A percentile compares a stretch with the other conserved stretches of the same genome.
Conservation (phyloP, 2,113 vertebrate species). For the Ovis canadensis region DNA sequence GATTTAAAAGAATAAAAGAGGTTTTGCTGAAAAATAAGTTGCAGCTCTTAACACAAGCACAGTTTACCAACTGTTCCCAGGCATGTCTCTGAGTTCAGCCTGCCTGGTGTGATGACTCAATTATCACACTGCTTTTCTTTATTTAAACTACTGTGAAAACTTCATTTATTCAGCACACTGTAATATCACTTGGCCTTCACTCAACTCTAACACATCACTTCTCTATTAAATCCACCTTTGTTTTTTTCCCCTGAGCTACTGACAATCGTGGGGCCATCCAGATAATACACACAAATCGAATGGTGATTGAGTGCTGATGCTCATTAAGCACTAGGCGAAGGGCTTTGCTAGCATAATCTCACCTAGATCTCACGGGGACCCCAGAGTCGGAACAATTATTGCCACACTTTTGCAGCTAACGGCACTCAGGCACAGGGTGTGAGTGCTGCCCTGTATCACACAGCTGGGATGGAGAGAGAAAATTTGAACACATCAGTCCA, state of each 20-base stretch:
- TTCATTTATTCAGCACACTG: not conserved
- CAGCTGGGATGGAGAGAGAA: not conserved
- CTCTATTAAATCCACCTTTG: not conserved
- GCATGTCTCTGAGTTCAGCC: not conserved
- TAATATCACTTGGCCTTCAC: not conserved
- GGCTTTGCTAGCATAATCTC: not conserved
- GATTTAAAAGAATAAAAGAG: not conserved
- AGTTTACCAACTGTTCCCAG: not conserved
- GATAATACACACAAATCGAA: not conserved
- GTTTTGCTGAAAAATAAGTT: not conserved
- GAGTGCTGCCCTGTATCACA: not conserved
- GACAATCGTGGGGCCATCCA: not conserved
- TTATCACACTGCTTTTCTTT: conserved; percentile 9
- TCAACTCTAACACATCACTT: not conserved
- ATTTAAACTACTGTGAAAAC: not conserved
- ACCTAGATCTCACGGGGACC: not conserved
- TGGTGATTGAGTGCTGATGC: not conserved
- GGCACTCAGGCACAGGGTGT: not conserved
- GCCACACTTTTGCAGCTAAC: not conserved
- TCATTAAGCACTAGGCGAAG: not conserved
- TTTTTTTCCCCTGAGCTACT: not conserved
- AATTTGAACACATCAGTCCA: not conserved
- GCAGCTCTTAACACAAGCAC: not conserved
- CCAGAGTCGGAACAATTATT: not conserved
- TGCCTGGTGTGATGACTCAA: not conserved